Conservation (phyloP, 2,888 invertebrate species). For the Mimumesa dahlbomi region DNA sequence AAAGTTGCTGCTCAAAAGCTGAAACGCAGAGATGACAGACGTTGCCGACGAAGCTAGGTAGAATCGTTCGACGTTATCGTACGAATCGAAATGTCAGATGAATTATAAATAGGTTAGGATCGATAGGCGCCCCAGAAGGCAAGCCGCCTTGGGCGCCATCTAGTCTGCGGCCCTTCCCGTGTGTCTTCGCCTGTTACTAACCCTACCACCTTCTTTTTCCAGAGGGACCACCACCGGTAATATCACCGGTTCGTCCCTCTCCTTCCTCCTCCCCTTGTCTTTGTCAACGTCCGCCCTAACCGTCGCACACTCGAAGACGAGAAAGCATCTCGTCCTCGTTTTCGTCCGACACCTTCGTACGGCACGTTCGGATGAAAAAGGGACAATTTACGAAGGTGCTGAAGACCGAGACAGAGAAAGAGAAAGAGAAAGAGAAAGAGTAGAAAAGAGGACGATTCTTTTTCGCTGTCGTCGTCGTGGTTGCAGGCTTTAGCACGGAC, state of each 20-base stretch:
- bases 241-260: not conserved
- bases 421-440: not conserved
- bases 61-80: slow-evolving; percentile 56
- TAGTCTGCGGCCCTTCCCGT: slow-evolving; percentile 70
- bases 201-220: slow-evolving; percentile 28
- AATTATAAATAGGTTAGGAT: slow-evolving; percentile 78
- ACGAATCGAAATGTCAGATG: slow-evolving; percentile 77
- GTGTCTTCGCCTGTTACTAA: slow-evolving; percentile 64
- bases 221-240: slow-evolving; percentile 20
- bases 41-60: not conserved
- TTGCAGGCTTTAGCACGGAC: not conserved
- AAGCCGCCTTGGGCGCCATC: slow-evolving; percentile 73
- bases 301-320: not conserved
- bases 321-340: not conserved
- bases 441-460: not conserved
- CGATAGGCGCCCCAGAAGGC: slow-evolving; percentile 75
- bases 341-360: slow-evolving; percentile 2
- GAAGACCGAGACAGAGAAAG: not conserved
- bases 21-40: not conserved
- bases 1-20: too few relatives aligned
- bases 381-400: not conserved
- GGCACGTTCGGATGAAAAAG: slow-evolving; percentile 32
- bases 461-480: not conserved
- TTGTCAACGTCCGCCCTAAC: slow-evolving; percentile 4
- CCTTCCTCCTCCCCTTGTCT: not conserved